phyloP scores from a whole-genome alignment of 2,888 invertebrate genomes.

The Tachina lurida region DNA sequence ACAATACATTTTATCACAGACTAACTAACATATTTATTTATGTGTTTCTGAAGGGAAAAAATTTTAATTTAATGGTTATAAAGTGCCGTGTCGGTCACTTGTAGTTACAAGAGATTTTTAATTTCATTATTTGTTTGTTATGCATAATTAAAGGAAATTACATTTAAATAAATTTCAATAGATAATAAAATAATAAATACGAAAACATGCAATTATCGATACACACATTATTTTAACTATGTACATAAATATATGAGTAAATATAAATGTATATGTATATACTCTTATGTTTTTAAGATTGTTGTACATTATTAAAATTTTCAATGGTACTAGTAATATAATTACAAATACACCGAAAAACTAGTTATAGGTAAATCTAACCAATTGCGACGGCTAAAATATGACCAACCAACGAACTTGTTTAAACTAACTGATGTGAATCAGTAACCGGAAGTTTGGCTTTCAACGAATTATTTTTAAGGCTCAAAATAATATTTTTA shows the following conservation, averaged over 20 bases:
- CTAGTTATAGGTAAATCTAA: too few species aligned
- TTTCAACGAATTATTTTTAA: too few species aligned
- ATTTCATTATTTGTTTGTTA: constrained; percentile 15
- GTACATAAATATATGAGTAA: background rate
- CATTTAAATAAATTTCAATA: constrained; percentile 17
- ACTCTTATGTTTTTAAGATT: background rate
- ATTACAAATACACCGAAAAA: too few species aligned
- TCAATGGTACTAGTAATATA: too few species aligned
- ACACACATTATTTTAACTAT: background rate
- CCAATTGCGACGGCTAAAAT: too few species aligned
- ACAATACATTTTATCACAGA: background rate
- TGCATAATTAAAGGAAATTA: constrained; percentile 4
- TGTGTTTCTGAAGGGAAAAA: background rate
- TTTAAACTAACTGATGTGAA: too few species aligned
- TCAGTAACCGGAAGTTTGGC: too few species aligned
- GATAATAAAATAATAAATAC: background rate
- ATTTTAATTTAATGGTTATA: constrained; percentile 37
- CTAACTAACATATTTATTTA: background rate
- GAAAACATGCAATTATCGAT: background rate
- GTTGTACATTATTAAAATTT: too few species aligned
- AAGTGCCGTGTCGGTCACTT: constrained; percentile 37
- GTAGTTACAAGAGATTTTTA: constrained; percentile 20
- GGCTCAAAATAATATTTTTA: too few species aligned
- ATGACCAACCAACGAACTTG: too few species aligned
- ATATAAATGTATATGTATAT: background rate